Evolutionary conservation across 2,797 vertebrate genomes (phyloP), one percentile per base, ranked within the genome.

Genomic region (Tenualosa ilisha): DNA sequence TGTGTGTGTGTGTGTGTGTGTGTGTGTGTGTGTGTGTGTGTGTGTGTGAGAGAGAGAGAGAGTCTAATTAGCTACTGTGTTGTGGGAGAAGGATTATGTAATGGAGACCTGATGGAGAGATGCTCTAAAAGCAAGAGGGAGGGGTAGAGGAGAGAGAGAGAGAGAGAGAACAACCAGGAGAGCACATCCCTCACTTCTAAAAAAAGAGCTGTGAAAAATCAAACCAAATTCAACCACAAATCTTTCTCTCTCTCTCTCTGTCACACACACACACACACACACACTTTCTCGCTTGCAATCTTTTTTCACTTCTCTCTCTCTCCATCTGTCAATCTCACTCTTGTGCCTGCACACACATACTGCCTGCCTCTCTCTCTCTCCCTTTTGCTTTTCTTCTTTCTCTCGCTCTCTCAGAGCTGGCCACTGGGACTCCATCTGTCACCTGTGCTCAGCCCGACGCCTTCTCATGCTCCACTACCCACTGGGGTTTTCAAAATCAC

Each of bases 21-120:
- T 13, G 50, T 68, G 11, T 22, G 54, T 56, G 81, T 81, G 75
- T 65, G 86, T 9, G 54, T 15, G 65, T 37, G 65, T 15, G 65
- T 15, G 65, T 15, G 72, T 49, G 26, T 83, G 85, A 50, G 49
- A 20, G 40, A 72, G 40, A 50, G 61, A n/a, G 65, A 0, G 81
- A 84, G 72, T 54, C 89, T 90, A 92, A 93, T 93, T 92, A 94
- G 90, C 90, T 85, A 82, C 53, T 79, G 11, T 24, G 87, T 94
- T 91, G 90, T 90, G 87, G 91, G 93, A 93, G 89, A 88, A 56
- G 87, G 85, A 85, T 95, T 95, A 94, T 91, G 91, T 93, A 95
- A 95, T 89, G 91, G 91, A 84, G 86, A 91, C 61, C 87, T n/a
- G 75, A 61, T 90, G 91, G 37, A 89, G 87, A 87, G 82, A 87